Evolutionary conservation across 1,140 invertebrate genomes (phyloP).

Genomic region (Drosophila aff.): DNA sequence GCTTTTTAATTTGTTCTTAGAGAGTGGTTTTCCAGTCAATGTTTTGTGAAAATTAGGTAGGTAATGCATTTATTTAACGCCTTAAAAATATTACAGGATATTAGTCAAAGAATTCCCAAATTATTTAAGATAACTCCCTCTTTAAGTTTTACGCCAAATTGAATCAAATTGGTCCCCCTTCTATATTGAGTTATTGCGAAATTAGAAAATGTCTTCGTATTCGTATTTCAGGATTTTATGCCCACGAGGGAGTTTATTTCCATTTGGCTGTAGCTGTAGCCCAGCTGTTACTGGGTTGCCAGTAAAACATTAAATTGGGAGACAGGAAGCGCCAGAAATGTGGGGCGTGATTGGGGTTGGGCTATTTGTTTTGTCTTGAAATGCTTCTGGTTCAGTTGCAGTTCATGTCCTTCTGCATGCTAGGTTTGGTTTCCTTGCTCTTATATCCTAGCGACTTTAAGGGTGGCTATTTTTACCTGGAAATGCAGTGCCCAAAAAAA

Average conservation of each 20-base stretch:
- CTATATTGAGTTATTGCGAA: constrained; percentile 13
- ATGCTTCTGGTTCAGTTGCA: constrained; percentile 10
- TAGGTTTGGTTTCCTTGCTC: neutral
- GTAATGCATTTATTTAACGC: neutral
- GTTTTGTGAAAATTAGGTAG: neutral
- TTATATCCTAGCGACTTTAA: constrained; percentile 7
- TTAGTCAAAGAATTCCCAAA: too few relatives aligned
- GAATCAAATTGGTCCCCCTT: neutral
- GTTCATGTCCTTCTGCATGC: constrained; percentile 6
- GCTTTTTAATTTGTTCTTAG: neutral
- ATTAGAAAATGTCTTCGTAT: constrained; percentile 15
- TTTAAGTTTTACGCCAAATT: constrained; percentile 1
- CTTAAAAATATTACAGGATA: too few relatives aligned
- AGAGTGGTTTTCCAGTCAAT: too few relatives aligned
- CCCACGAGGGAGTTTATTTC: constrained; percentile 8
- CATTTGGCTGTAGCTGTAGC: constrained; percentile 1
- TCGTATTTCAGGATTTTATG: constrained; percentile 6
- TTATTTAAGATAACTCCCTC: neutral
- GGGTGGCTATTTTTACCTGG: neutral
- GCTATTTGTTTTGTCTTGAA: constrained; percentile 59
- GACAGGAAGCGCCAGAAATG: constrained; percentile 21
- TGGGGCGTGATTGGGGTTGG: constrained; percentile 11
- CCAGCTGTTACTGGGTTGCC: constrained; percentile 20
- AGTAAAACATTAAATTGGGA: constrained; percentile 17
- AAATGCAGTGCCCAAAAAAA: neutral